These are phyloP conservation scores for Meganola albula DNA, from an alignment of 2,888 invertebrate genomes.

Conservation along the genomic window DNA sequence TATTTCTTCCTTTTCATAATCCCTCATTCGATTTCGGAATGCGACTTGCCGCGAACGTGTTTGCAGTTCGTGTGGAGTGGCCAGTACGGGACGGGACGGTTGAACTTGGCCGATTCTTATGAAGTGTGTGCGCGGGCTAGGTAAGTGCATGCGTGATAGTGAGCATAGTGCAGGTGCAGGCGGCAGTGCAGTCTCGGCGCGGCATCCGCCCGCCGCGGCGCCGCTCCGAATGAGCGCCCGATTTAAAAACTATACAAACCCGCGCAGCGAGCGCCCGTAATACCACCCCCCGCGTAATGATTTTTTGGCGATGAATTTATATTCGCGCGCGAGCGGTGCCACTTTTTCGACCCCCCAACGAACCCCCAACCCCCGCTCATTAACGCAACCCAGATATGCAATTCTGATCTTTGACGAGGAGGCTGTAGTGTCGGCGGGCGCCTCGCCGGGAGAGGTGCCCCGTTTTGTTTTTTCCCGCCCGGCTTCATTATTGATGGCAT, in stretches of 20 bases:
- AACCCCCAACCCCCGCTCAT: conserved; percentile 74
- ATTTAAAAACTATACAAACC: conserved; percentile 76
- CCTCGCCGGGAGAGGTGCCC: conserved; percentile 74
- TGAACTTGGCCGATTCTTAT: conserved; percentile 17
- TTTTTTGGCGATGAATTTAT: conserved; percentile 91
- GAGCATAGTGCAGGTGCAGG: conserved; percentile 41
- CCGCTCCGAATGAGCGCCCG: conserved; percentile 72
- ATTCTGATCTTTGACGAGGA: conserved; percentile 81
- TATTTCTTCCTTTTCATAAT: conserved; percentile 28
- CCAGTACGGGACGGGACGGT: conserved; percentile 7
- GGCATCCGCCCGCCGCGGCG: conserved; percentile 66
- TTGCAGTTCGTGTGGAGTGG: background rate
- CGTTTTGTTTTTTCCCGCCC: conserved; percentile 78
- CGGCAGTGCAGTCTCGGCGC: conserved; percentile 49
- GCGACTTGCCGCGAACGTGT: conserved; percentile 1
- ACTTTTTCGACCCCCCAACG: conserved; percentile 74
- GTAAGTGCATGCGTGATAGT: conserved; percentile 59
- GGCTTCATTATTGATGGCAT: conserved; percentile 79
- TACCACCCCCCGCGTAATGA: conserved; percentile 89
- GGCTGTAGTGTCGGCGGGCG: conserved; percentile 77
- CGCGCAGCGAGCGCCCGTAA: conserved; percentile 78
- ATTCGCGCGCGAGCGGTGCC: conserved; percentile 81
- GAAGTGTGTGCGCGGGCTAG: conserved; percentile 15
- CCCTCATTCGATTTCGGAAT: conserved; percentile 3
- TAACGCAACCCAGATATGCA: conserved; percentile 82